Conservation (phyloP, 2,113 vertebrate genomes). For the Oreochromis aureus region DNA sequence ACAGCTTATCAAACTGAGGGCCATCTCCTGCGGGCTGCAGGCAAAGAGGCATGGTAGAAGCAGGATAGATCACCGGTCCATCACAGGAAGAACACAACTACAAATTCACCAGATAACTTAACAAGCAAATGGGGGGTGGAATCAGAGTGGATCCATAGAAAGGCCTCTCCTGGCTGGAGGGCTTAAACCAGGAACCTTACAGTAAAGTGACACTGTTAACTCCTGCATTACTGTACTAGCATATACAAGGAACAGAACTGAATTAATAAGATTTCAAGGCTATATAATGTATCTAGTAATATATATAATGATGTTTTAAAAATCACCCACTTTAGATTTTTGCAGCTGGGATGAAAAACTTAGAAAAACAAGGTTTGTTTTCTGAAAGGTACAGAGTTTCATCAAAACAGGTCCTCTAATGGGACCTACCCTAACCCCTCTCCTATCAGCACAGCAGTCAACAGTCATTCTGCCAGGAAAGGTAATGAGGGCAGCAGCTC, state of each 20-base stretch:
- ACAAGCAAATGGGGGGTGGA: fast-evolving
- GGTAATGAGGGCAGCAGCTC: constrained; percentile 24
- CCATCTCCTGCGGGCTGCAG: background rate
- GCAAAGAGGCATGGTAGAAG: background rate
- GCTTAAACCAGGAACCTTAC: background rate
- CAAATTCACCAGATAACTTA: background rate
- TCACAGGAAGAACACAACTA: background rate
- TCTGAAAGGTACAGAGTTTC: background rate
- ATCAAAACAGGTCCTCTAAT: background rate
- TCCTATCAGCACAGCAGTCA: constrained; percentile 4
- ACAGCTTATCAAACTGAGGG: background rate
- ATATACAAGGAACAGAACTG: background rate
- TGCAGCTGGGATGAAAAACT: background rate
- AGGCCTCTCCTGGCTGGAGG: background rate
- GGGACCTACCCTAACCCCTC: background rate
- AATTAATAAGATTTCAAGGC: background rate
- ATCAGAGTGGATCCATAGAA: background rate
- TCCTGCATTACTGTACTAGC: background rate
- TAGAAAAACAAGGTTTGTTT: background rate
- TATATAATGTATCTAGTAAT: background rate
- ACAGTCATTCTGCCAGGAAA: background rate
- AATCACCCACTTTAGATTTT: background rate
- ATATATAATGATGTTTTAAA: background rate
- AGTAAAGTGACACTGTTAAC: background rate
- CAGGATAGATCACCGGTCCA: background rate